Conservation (phyloP, 2,113 vertebrate genomes). For the Mionectes macconnelli region DNA sequence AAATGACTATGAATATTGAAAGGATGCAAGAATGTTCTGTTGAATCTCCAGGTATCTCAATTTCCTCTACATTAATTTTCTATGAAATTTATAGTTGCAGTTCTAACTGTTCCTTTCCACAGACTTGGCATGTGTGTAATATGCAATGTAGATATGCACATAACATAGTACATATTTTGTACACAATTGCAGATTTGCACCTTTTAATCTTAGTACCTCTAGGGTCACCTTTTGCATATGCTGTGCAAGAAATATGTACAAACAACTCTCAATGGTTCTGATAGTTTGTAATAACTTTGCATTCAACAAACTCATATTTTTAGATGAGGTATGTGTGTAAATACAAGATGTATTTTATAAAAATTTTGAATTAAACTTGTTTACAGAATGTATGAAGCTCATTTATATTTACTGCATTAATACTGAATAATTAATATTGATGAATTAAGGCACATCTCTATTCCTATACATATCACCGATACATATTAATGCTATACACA, state of each 20-base stretch:
- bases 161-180: slow-evolving; percentile 26
- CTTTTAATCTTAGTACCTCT: slow-evolving; percentile 35
- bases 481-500: not conserved
- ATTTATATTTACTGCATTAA: slow-evolving; percentile 52
- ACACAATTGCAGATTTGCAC: slow-evolving; percentile 36
- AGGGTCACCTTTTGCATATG: slow-evolving; percentile 32
- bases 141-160: slow-evolving; percentile 33
- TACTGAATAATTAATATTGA: not conserved
- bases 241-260: slow-evolving; percentile 37
- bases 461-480: not conserved
- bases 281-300: slow-evolving; percentile 45
- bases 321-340: slow-evolving; percentile 60
- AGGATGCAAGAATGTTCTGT: not conserved
- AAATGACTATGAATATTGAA: not conserved
- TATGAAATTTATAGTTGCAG: not conserved
- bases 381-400: slow-evolving; percentile 51
- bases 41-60: not conserved
- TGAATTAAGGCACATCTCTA: not conserved
- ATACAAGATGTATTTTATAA: slow-evolving; percentile 67
- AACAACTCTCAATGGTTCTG: slow-evolving; percentile 23
- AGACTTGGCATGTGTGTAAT: not conserved
- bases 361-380: slow-evolving; percentile 62
- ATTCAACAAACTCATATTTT: slow-evolving; percentile 55
- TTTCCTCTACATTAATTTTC: not conserved
- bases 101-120: slow-evolving; percentile 12